These are phyloP conservation scores for Dichetophora obliterata DNA, from an alignment of 2,888 invertebrate genomes.

Conservation along the genomic window DNA sequence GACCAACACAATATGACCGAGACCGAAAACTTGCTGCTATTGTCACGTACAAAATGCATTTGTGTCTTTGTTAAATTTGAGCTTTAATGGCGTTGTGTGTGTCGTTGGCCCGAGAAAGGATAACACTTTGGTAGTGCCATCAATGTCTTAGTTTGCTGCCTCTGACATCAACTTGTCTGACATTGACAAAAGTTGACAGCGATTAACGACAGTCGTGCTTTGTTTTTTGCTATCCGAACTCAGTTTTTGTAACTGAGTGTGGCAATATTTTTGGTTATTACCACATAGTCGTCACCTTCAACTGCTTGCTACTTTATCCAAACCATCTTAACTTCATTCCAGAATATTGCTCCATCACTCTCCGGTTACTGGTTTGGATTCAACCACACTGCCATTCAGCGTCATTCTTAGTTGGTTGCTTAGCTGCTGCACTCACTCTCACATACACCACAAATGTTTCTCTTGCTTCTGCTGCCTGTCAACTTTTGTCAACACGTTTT, in stretches of 20 bases:
- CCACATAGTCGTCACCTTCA: neutral
- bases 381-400: neutral
- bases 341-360: neutral
- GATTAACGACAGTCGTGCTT: constrained; percentile 30
- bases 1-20: constrained; percentile 11
- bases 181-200: constrained; percentile 34
- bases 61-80: neutral
- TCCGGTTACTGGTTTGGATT: neutral
- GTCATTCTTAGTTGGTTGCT: neutral
- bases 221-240: neutral
- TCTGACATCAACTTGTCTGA: constrained; percentile 11
- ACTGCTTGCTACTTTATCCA: neutral
- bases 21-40: constrained; percentile 17
- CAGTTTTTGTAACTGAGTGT: too few relatives aligned
- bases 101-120: neutral
- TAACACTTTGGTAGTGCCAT: neutral
- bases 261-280: too few relatives aligned
- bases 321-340: neutral
- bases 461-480: neutral
- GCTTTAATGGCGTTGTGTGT: neutral
- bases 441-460: neutral
- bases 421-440: too few relatives aligned
- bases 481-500: constrained; percentile 31
- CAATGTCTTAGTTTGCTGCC: neutral
- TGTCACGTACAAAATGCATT: constrained; percentile 20